Percentiles rank a stretch among this genome's conserved stretches.
Evolutionary conservation across 2,888 invertebrate genomes (phyloP).

Genomic region (Mycalesis mineus): DNA sequence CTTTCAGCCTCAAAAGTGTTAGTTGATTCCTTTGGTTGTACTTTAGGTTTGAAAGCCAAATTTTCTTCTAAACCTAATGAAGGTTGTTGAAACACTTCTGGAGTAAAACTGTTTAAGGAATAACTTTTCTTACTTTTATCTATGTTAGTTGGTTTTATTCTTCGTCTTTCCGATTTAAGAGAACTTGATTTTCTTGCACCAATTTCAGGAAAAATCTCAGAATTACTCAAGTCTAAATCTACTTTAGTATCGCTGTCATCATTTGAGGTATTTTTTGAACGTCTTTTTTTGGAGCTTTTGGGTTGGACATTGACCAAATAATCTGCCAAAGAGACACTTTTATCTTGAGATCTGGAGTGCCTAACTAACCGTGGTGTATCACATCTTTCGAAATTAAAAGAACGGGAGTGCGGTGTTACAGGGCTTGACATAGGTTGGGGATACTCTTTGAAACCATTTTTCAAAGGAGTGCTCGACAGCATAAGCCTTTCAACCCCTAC

Average conservation of each 20-base stretch:
- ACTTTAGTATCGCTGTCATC: slow-evolving; percentile 50
- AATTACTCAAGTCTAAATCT: slow-evolving; percentile 60
- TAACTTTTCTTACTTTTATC: slow-evolving; percentile 55
- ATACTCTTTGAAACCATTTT: slow-evolving; percentile 54
- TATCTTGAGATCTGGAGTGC: slow-evolving; percentile 58
- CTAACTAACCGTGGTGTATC: slow-evolving; percentile 58
- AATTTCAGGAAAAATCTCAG: slow-evolving; percentile 66
- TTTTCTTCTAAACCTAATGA: slow-evolving; percentile 57
- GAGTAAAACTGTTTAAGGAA: slow-evolving; percentile 57
- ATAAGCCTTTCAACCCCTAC: slow-evolving; percentile 48
- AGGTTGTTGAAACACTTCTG: slow-evolving; percentile 56
- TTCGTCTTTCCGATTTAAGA: slow-evolving; percentile 50
- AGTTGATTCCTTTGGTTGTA: slow-evolving; percentile 51
- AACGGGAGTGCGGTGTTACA: slow-evolving; percentile 49
- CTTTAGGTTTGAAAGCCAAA: slow-evolving; percentile 55
- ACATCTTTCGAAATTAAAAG: slow-evolving; percentile 53
- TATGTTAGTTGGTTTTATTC: slow-evolving; percentile 77
- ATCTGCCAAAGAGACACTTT: slow-evolving; percentile 58
- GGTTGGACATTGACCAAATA: slow-evolving; percentile 50
- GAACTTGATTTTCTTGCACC: slow-evolving; percentile 61
- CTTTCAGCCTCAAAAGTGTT: slow-evolving; percentile 62
- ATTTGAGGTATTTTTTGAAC: slow-evolving; percentile 48
- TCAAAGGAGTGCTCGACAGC: slow-evolving; percentile 62
- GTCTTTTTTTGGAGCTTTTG: slow-evolving; percentile 57
- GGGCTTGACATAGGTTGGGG: slow-evolving; percentile 52